Conservation (phyloP, 1,140 invertebrate species). For the Papilio glaucus region DNA sequence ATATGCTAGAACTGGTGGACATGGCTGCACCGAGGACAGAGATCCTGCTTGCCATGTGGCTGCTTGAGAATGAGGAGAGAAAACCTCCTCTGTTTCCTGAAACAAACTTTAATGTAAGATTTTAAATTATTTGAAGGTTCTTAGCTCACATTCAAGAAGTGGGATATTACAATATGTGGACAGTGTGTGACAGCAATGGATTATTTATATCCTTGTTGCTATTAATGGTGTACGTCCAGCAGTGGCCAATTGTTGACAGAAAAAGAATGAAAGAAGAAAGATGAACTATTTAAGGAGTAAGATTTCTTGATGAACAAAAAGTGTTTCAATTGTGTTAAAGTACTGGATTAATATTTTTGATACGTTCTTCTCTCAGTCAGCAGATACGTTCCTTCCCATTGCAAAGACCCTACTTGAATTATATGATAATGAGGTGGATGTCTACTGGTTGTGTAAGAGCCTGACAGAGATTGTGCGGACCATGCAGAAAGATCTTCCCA, state of each 20-base stretch:
- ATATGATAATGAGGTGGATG: conserved; percentile 88
- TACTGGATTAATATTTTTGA: no score
- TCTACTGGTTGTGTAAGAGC: conserved; percentile 73
- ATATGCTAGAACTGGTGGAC: conserved; percentile 83
- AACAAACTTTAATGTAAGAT: conserved; percentile 66
- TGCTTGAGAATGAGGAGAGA: conserved; percentile 84
- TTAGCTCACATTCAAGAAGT: background rate
- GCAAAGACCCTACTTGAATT: conserved; percentile 88
- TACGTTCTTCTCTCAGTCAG: conserved; percentile 69
- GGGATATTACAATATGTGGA: background rate
- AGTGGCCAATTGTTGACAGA: no score
- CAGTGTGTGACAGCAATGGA: background rate
- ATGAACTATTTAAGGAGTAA: no score
- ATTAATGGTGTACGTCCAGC: no score
- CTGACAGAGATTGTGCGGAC: conserved; percentile 88
- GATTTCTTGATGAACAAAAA: no score
- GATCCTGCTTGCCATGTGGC: conserved; percentile 90
- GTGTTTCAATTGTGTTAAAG: no score
- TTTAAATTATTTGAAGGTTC: conserved; percentile 17
- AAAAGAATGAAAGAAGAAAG: no score
- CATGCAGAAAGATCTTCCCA: conserved; percentile 86
- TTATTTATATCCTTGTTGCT: no score
- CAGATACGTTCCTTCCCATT: conserved; percentile 86
- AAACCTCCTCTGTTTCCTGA: conserved; percentile 66
- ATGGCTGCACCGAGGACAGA: conserved; percentile 67